Percentiles rank a stretch among this genome's conserved stretches.
These are phyloP conservation scores for Danionella cerebrum DNA, from an alignment of 2,113 vertebrate genomes.

Conservation along the genomic window DNA sequence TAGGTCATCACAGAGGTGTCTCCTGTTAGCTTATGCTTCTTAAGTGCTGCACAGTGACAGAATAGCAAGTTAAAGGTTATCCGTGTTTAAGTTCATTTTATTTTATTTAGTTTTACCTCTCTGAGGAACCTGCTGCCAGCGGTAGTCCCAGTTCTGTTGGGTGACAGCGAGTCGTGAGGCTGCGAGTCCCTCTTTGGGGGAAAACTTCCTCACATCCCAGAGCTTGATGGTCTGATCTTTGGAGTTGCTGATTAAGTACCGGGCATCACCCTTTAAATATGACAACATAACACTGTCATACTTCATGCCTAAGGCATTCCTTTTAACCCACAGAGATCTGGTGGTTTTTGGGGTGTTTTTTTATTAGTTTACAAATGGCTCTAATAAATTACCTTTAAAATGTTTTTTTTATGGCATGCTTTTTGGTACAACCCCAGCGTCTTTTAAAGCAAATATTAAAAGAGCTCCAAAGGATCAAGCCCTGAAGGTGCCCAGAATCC, in stretches of 20 bases:
- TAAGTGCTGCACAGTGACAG: slow-evolving; percentile 61
- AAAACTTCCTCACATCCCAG: slow-evolving; percentile 85
- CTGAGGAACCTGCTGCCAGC: slow-evolving; percentile 88
- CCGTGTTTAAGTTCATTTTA: neutral
- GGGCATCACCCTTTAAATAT: slow-evolving; percentile 78
- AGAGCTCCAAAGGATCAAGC: too few relatives aligned
- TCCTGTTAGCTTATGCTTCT: slow-evolving; percentile 77
- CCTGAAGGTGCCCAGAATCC: too few relatives aligned
- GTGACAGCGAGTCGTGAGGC: slow-evolving; percentile 82
- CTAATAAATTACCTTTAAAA: too few relatives aligned
- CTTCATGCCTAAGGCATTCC: too few relatives aligned
- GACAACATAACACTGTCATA: too few relatives aligned
- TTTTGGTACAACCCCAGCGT: too few relatives aligned
- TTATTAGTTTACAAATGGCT: too few relatives aligned
- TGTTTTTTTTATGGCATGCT: too few relatives aligned
- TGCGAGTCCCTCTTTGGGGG: slow-evolving; percentile 78
- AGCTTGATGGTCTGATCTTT: slow-evolving; percentile 93
- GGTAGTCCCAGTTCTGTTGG: slow-evolving; percentile 92
- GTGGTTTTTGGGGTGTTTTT: too few relatives aligned
- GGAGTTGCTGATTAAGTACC: slow-evolving; percentile 89
- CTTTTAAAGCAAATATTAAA: too few relatives aligned
- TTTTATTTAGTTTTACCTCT: too few relatives aligned
- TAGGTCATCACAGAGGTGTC: slow-evolving; percentile 90
- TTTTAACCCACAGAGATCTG: too few relatives aligned
- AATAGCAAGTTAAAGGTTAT: neutral